Conservation (phyloP, 1,140 invertebrate species). For the Elysia chlorotica region DNA sequence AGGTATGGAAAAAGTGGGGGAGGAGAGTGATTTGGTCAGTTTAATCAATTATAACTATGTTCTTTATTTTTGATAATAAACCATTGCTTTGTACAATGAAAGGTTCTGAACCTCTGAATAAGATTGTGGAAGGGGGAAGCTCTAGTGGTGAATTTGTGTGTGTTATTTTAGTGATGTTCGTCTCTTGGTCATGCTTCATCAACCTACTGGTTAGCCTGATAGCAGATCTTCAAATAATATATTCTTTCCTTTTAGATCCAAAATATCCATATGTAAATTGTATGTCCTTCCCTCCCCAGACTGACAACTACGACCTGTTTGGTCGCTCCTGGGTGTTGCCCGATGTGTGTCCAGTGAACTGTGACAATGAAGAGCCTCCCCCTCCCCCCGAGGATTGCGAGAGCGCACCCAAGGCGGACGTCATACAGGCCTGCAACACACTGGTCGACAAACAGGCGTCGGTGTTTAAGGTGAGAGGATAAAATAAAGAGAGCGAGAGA, state of each 20-base stretch:
- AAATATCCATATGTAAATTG: too few relatives aligned
- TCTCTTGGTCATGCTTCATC: background rate
- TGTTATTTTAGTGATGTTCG: background rate
- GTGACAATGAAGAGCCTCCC: too few relatives aligned
- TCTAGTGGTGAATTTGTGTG: background rate
- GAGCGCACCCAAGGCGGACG: background rate
- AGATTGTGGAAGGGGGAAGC: background rate
- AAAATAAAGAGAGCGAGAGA: too few relatives aligned
- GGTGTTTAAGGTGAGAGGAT: background rate
- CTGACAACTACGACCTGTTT: conserved; percentile 25
- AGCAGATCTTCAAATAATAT: too few relatives aligned
- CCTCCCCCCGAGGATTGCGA: background rate
- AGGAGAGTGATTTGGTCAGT: background rate
- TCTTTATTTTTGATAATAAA: background rate
- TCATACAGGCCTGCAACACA: background rate
- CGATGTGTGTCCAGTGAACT: background rate
- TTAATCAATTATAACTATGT: background rate
- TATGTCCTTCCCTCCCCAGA: conserved; percentile 17
- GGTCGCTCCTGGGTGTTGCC: conserved; percentile 26
- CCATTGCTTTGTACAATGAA: background rate
- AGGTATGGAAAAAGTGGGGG: conserved; percentile 12
- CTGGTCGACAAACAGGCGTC: background rate
- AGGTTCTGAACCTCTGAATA: background rate
- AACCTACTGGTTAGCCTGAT: background rate
- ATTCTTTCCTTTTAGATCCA: too few relatives aligned